Evolutionary conservation across 1,140 invertebrate genomes (phyloP), one percentile per base, ranked within the genome.

Genomic region (Bilobella aurantiaca): DNA sequence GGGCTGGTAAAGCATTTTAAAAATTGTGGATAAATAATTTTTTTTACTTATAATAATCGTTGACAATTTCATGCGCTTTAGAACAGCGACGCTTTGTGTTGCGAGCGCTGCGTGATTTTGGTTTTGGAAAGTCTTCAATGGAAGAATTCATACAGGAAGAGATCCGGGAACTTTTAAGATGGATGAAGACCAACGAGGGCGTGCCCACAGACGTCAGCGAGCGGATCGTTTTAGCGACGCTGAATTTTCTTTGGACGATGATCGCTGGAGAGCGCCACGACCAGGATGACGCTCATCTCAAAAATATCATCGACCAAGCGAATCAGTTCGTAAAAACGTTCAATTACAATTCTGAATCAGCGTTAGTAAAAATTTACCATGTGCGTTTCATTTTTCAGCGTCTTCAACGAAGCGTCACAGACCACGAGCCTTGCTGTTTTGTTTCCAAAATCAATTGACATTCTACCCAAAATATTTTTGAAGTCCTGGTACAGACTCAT

Each of bases 31-130:
- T 5, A 42, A 42, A 42, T 42, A n/a, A 42, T 12, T n/a, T 12
- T 42, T 42, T n/a, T 12, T 8, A 42, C 37, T 42, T 12, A 8
- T 12, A 53, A 18, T 23, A 5, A 53, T 5, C 14, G 8, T 53
- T 53, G 3, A 23, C 8, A 12, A 12, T 12, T 53, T 53, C 8
- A 53, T 5, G 3, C 5, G 14, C 23, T 8, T 14, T 14, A 53
- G 67, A 69, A 28, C 67, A 69, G 34, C 63, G 69, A 14, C 63
- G 69, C 21, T 71, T 71, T 59, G 28, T 56, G 1, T 27, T 70
- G 30, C 16, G 59, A 57, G 27, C 58, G 12, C 59, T 69, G 12
- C 27, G 66, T 14, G 69, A 69, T 57, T 57, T 70, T 18, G 69
- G 69, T 1, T 70, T 69, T 58, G 67, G 69, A 2, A 69, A 66